A percentile compares a stretch with the other conserved stretches of the same genome.
Conservation (phyloP, 1,140 invertebrate species). For the Contarinia nasturtii region DNA sequence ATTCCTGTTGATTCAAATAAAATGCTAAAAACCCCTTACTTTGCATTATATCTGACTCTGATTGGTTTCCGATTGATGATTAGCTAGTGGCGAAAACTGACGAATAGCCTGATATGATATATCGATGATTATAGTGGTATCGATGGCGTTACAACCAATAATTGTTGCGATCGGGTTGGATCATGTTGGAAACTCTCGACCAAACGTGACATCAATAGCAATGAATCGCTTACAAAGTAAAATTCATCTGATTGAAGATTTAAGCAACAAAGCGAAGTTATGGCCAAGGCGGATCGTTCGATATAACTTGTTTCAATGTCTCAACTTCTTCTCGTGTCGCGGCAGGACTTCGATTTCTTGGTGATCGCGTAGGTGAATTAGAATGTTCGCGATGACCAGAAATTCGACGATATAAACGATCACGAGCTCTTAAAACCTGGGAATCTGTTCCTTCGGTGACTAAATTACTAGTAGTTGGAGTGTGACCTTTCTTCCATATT, state of each 20-base stretch:
- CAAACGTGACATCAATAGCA: slow-evolving; percentile 69
- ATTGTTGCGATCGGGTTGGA: slow-evolving; percentile 67
- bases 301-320: no score
- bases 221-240: slow-evolving; percentile 72
- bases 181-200: slow-evolving; percentile 94
- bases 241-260: slow-evolving; percentile 88
- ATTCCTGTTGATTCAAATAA: no score
- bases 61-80: slow-evolving; percentile 75
- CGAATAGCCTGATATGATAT: slow-evolving; percentile 96
- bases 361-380: no score
- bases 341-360: no score
- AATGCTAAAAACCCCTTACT: slow-evolving; percentile 36
- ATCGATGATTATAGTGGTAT: no score
- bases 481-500: no score
- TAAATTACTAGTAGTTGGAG: no score
- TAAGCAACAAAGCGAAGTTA: slow-evolving; percentile 93
- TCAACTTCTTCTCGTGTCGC: no score
- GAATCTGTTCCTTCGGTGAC: no score
- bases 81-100: slow-evolving; percentile 66
- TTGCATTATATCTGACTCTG: slow-evolving; percentile 74
- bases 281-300: slow-evolving; percentile 82
- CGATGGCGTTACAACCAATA: slow-evolving; percentile 81
- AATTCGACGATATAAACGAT: no score
- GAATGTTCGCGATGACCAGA: no score
- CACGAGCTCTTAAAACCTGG: no score